Evolutionary conservation across 2,888 invertebrate genomes (phyloP).

Genomic region (Monochamus alternatus): DNA sequence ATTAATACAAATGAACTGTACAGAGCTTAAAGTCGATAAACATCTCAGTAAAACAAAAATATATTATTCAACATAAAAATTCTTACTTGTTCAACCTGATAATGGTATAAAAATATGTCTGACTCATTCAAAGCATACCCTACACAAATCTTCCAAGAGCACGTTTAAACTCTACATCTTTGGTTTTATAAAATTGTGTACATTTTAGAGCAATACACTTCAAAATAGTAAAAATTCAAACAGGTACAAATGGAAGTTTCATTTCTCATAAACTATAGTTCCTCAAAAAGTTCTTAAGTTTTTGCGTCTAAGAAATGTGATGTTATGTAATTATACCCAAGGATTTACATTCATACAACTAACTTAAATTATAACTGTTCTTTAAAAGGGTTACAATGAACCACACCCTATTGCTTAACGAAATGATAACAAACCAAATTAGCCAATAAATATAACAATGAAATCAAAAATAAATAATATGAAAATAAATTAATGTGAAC

Average conservation of each 20-base stretch:
- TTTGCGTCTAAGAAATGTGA: not conserved
- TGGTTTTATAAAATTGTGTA: conserved; percentile 27
- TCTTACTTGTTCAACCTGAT: not conserved
- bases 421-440: not conserved
- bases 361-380: not conserved
- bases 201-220: conserved; percentile 8
- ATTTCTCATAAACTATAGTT: not conserved
- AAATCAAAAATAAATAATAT: not conserved
- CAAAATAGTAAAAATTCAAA: conserved; percentile 3
- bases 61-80: conserved; percentile 6
- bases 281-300: not conserved
- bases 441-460: not conserved
- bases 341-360: not conserved
- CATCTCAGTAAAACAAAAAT: not conserved
- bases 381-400: not conserved
- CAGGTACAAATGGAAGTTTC: not conserved
- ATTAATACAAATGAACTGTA: not conserved
- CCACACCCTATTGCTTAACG: not conserved
- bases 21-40: not conserved
- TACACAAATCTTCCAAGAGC: conserved; percentile 12
- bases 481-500: not conserved
- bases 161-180: conserved; percentile 20
- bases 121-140: not conserved
- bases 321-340: not conserved
- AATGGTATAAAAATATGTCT: conserved; percentile 4